Conservation (phyloP, 2,797 vertebrate genomes). For the Chloroceryle amazona region DNA sequence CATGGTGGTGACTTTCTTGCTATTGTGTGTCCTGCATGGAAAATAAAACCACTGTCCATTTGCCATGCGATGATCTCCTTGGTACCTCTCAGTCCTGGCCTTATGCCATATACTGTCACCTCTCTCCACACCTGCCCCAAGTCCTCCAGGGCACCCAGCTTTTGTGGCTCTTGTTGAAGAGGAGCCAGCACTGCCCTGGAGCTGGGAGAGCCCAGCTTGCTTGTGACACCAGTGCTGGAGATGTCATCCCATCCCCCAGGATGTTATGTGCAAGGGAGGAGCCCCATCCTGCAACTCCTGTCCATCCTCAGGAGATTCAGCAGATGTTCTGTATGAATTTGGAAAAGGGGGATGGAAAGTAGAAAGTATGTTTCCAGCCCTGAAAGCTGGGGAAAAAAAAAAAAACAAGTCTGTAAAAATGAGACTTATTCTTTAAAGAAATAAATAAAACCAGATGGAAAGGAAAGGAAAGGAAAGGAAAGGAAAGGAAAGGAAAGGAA, state of each 20-base stretch:
- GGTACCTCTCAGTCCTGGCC: not conserved
- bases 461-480: too few species aligned
- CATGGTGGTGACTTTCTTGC: not conserved
- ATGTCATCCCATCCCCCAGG: not conserved
- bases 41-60: not conserved
- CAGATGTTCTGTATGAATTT: not conserved
- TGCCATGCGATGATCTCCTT: not conserved
- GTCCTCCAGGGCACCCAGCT: not conserved
- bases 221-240: not conserved
- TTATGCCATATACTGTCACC: not conserved
- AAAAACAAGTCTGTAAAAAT: not conserved
- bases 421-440: not conserved
- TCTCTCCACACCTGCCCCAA: not conserved
- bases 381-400: not conserved
- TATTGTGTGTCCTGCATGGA: accelerated
- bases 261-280: not conserved
- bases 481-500: too few species aligned
- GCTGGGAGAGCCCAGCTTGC: not conserved
- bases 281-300: not conserved
- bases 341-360: not conserved
- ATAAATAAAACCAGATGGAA: not conserved
- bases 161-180: not conserved
- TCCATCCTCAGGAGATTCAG: not conserved
- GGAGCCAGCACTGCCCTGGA: not conserved
- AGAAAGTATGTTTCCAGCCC: not conserved